Evolutionary conservation across 2,113 vertebrate species (phyloP).

Genomic region (Leuciscus idus): DNA sequence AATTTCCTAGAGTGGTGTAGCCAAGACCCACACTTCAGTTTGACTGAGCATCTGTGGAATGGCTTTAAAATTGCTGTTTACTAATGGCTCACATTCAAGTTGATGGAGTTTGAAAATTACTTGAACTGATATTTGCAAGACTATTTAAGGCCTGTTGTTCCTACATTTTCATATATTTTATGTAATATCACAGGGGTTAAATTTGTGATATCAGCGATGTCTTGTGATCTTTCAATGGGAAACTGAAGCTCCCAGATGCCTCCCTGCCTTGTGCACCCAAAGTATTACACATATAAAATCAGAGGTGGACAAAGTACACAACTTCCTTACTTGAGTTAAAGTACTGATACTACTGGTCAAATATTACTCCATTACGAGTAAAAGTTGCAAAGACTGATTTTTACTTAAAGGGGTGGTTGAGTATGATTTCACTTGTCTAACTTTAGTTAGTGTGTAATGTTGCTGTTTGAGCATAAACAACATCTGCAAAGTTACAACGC

Average conservation of each 20-base stretch:
- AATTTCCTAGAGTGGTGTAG: slow-evolving; percentile 1
- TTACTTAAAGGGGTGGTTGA: no score
- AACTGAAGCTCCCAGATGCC: neutral
- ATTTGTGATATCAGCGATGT: neutral
- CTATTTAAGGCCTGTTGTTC: neutral
- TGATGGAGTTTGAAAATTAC: neutral
- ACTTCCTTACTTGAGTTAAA: no score
- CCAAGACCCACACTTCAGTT: neutral
- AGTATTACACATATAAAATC: no score
- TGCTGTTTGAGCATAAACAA: no score
- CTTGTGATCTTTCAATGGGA: neutral
- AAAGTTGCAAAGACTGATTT: no score
- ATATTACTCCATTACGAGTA: no score
- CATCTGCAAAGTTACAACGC: no score
- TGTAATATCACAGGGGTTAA: neutral
- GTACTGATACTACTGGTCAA: no score
- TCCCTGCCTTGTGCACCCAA: no score
- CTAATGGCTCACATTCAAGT: neutral
- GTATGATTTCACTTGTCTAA: no score
- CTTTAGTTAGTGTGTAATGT: no score
- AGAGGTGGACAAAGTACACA: no score
- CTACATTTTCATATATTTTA: neutral
- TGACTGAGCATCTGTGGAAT: slow-evolving; percentile 5
- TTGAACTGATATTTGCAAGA: neutral
- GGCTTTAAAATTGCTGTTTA: slow-evolving; percentile 9